phyloP scores from a whole-genome alignment of 2,113 vertebrate species.

The Brachypodius melanocephalos region DNA sequence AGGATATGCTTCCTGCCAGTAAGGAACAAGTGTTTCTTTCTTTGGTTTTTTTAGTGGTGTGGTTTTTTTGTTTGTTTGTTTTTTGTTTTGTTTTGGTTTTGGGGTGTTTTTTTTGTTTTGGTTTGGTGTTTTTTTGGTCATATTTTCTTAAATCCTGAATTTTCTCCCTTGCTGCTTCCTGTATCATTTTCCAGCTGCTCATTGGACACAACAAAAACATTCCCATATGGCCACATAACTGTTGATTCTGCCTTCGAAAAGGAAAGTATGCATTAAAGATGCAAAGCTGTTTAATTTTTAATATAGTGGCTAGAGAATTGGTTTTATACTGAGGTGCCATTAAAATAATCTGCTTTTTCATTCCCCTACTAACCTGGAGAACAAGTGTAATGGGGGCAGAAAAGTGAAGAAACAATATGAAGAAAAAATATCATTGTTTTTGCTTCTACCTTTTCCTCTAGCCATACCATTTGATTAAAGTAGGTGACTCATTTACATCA shows the following conservation, averaged over 20 bases:
- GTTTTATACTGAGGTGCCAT: neutral
- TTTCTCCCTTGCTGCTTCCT: neutral
- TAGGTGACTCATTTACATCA: neutral
- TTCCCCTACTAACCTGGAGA: slow-evolving; percentile 1
- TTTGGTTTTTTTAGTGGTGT: neutral
- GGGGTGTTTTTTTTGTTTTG: no score
- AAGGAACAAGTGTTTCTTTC: neutral
- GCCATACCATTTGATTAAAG: neutral
- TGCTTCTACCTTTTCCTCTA: neutral
- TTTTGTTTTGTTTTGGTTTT: neutral
- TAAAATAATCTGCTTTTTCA: slow-evolving; percentile 16
- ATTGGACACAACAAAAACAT: neutral
- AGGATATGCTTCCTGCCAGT: slow-evolving; percentile 6
- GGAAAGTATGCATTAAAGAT: slow-evolving; percentile 38
- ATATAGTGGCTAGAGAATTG: neutral
- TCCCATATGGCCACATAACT: neutral
- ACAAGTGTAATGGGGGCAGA: neutral
- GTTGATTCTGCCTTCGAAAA: slow-evolving; percentile 4
- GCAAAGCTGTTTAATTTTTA: slow-evolving; percentile 46
- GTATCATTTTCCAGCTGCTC: neutral
- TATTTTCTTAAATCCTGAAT: neutral
- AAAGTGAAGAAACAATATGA: neutral
- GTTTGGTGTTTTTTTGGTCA: neutral
- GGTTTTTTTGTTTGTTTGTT: neutral
- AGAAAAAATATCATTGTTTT: neutral